Evolutionary conservation across 2,888 invertebrate species (phyloP).

Genomic region (Hipparchia semele): DNA sequence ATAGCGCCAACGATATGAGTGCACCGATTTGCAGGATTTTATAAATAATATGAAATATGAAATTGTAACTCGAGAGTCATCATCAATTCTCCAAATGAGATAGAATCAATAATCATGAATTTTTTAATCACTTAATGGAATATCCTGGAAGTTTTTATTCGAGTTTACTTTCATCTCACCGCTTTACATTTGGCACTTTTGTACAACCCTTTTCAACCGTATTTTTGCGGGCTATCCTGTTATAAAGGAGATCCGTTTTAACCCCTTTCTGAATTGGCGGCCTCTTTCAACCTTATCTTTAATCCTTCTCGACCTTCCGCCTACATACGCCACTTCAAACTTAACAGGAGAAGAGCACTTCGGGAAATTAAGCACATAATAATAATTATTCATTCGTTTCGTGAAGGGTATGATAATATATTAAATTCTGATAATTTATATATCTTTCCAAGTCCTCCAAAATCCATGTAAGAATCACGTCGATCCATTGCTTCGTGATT

Average conservation of each 20-base stretch:
- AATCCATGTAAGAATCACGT: too few species aligned
- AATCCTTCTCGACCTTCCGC: conserved; percentile 30
- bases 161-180: not conserved
- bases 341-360: conserved; percentile 30
- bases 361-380: conserved; percentile 25
- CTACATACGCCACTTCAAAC: conserved; percentile 27
- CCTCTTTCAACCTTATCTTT: conserved; percentile 28
- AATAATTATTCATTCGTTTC: too few species aligned
- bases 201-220: conserved; percentile 28
- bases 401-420: too few species aligned
- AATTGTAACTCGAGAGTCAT: too few species aligned
- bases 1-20: too few species aligned
- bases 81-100: not conserved
- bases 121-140: conserved; percentile 6
- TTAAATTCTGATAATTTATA: too few species aligned
- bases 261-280: conserved; percentile 24
- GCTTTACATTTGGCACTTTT: conserved; percentile 10
- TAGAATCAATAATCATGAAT: conserved; percentile 1
- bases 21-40: too few species aligned
- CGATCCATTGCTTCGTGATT: too few species aligned
- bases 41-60: too few species aligned
- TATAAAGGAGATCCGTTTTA: conserved; percentile 26
- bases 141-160: conserved; percentile 3
- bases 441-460: too few species aligned
- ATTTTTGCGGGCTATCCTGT: conserved; percentile 30